Base-by-base conservation (phyloP, 53 echinoderm and acorn worm species). In the Antedon mediterranea region DNA sequence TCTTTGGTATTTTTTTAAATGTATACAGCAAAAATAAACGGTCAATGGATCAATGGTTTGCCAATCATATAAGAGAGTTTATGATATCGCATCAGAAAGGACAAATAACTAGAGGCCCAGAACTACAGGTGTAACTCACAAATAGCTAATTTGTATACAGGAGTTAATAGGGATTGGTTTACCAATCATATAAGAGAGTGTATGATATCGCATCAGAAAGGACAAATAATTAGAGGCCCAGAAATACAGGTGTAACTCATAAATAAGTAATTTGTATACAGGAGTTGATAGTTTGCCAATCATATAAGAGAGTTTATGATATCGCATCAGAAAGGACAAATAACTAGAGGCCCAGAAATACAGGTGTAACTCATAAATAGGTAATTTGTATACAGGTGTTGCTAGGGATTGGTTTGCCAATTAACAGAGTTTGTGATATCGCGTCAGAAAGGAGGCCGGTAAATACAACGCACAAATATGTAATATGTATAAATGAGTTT, bases 1-100 rank as follows among this genome's bases (percentile, higher is more conserved):
- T 97, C 13, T 43, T 92, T 0, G 97, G 92, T 13, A 97, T 97
- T 28, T 91, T 92, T 44, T 77, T 97, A 23, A 97, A 92, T 79
- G 82, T 97, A n/a, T 97, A 97, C 88, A 97, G 97, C 84, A 97
- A 97, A 81, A 97, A 97, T 75, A 72, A 43, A 31, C 13, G 15
- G 0, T 80, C 80, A 73, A 88, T 91, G 71, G 82, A 91, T 33
- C 73, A 72, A 26, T 32, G 77, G 72, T 34, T 83, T 15, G 76
- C 87, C 33, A 75, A 88, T 3, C 28, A 7, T 2, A 33, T 76
- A 3, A 76, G 76, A 23, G 29, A 76, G 34, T 28, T 33, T 76
- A 33, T 32, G 32, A 76, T 57, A 11, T 57, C 23, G 57, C 11
- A 23, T 2, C 57, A 57, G 57, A 57, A 23, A 57, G 57, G 23